phyloP scores from a whole-genome alignment of 2,113 vertebrate genomes.

The Pseudopipra pipra region DNA sequence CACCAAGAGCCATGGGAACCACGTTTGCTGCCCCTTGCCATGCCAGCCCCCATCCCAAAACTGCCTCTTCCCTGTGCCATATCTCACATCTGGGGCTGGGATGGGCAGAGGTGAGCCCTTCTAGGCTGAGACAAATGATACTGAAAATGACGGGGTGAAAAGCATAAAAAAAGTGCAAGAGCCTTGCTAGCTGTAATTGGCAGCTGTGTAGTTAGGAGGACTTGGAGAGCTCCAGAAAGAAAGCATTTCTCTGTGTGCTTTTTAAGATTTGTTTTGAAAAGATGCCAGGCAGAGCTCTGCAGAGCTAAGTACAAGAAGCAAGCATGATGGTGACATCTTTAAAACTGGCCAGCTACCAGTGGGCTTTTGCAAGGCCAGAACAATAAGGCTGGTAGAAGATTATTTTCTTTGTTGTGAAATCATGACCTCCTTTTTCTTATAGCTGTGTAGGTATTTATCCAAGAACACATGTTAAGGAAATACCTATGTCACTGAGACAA shows the following conservation, averaged over 20 bases:
- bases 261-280: constrained; percentile 79
- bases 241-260: constrained; percentile 65
- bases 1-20: background rate
- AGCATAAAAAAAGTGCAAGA: background rate
- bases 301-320: constrained; percentile 72
- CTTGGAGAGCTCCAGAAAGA: constrained; percentile 61
- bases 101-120: background rate
- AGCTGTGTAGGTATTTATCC: constrained; percentile 37
- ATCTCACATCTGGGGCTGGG: background rate
- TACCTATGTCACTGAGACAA: constrained; percentile 22
- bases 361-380: constrained; percentile 14
- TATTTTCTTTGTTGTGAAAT: constrained; percentile 29
- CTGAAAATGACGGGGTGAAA: background rate
- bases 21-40: accelerated
- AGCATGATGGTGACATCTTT: constrained; percentile 65
- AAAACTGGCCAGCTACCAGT: constrained; percentile 40
- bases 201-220: constrained; percentile 29
- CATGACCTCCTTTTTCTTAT: constrained; percentile 19
- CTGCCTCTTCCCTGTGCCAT: accelerated
- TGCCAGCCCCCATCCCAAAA: background rate
- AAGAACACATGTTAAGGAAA: constrained; percentile 47
- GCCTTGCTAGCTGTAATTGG: background rate
- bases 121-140: background rate
- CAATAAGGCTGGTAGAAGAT: background rate
- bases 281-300: constrained; percentile 72